phyloP scores from a whole-genome alignment of 64 coral and sea anemone genomes.

The Montipora capricornis region DNA sequence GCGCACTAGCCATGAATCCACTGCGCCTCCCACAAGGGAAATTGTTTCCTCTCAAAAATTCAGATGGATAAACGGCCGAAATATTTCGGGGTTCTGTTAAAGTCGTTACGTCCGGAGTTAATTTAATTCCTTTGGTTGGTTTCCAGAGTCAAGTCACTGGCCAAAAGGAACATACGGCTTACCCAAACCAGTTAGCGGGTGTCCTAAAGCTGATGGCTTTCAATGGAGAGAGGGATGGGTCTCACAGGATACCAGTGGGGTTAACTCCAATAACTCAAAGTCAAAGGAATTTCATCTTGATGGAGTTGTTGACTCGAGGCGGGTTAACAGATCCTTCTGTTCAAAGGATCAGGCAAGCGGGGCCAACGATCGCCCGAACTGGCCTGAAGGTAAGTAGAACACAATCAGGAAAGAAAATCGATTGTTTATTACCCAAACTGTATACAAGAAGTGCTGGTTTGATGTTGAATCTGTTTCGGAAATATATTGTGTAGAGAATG shows the following conservation, averaged over 20 bases:
- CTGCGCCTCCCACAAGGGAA: too few relatives aligned
- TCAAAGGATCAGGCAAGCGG: neutral
- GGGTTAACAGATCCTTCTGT: constrained; percentile 63
- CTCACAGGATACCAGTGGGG: constrained; percentile 35
- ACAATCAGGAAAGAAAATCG: too few relatives aligned
- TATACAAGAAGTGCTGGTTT: too few relatives aligned
- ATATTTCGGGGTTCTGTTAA: too few relatives aligned
- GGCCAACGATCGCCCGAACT: neutral
- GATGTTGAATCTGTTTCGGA: too few relatives aligned
- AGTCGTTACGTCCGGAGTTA: too few relatives aligned
- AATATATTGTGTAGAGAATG: too few relatives aligned
- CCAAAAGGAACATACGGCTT: constrained; percentile 18
- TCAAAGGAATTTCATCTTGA: constrained; percentile 31
- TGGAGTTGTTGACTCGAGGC: neutral
- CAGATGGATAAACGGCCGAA: too few relatives aligned
- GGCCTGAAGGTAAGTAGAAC: constrained; percentile 10
- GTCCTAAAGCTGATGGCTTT: constrained; percentile 30
- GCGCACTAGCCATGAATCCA: too few relatives aligned
- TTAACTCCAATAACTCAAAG: neutral
- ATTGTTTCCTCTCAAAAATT: too few relatives aligned
- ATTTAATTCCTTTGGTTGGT: rapidly evolving
- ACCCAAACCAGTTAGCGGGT: constrained; percentile 42
- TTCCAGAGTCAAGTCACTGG: neutral
- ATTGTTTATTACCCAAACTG: too few relatives aligned
- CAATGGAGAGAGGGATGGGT: constrained; percentile 46